Percentiles rank a stretch among this genome's conserved stretches.
Conservation (phyloP, 2,113 vertebrate genomes). For the Forbesichthys agassizii region DNA sequence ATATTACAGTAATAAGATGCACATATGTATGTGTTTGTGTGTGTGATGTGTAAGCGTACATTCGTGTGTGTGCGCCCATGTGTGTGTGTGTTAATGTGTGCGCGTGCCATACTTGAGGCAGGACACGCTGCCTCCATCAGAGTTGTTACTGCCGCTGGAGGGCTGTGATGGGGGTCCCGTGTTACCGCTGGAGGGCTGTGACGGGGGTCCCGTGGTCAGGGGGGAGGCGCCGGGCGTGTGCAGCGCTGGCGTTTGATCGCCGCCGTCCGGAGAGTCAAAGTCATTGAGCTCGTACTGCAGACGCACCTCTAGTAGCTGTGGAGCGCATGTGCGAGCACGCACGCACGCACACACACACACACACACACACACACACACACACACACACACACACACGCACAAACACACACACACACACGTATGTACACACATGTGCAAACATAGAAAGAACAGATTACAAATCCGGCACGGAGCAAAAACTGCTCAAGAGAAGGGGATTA, state of each 20-base stretch:
- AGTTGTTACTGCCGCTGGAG: slow-evolving; percentile 95
- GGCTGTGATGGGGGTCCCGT: slow-evolving; percentile 80
- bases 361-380: not conserved
- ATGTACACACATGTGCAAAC: slow-evolving; percentile 20
- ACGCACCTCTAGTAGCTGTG: slow-evolving; percentile 91
- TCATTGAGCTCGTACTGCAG: slow-evolving; percentile 92
- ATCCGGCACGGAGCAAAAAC: not conserved
- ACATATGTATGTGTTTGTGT: not conserved
- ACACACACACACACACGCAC: slow-evolving; percentile 2
- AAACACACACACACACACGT: not conserved
- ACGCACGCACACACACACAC: slow-evolving; percentile 2
- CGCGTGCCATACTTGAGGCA: slow-evolving; percentile 88
- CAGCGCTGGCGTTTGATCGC: slow-evolving; percentile 85
- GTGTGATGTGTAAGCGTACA: not conserved
- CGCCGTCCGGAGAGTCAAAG: slow-evolving; percentile 87
- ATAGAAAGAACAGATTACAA: slow-evolving; percentile 10
- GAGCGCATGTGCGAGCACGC: not conserved
- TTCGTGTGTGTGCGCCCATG: slow-evolving; percentile 2
- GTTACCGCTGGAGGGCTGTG: slow-evolving; percentile 94
- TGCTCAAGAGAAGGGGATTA: not conserved
- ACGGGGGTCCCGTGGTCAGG: slow-evolving; percentile 86
- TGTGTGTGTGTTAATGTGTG: slow-evolving; percentile 12
- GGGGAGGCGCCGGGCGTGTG: slow-evolving; percentile 87
- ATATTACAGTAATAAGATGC: slow-evolving; percentile 51
- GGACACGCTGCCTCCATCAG: slow-evolving; percentile 93